Evolutionary conservation across 2,888 invertebrate species (phyloP), one percentile per base, ranked within the genome.

Genomic region (Neoitamus cyanurus): DNA sequence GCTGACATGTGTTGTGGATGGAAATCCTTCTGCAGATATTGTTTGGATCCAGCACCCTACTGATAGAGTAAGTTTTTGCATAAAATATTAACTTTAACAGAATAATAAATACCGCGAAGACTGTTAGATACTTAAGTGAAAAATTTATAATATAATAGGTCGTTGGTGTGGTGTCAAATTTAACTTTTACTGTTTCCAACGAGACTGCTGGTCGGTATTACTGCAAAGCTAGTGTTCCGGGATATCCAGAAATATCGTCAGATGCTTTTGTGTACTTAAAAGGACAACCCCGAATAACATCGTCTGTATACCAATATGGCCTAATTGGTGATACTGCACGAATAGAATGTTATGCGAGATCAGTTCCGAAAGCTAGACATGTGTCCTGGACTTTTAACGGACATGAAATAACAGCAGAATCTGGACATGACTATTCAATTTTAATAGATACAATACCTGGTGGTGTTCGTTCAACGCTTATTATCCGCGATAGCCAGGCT

Each of bases 361-460:
- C 98, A 7, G 96, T 98, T 82, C 98, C 98, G 0, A 94, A 95
- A 87, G 97, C 98, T 0, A 95, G 96, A 85, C 94, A 95, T 87
- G 96, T 98, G 83, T 92, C 95, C 13, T 98, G 98, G 98, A 95
- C 95, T 2, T 96, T 96, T 89, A 95, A 96, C 88, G 97, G 97
- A 0, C 94, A 94, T 88, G 96, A 96, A 91, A 95, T 97, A 85
- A 96, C 96, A 91, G 89, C 92, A 0, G 92, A 94, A 85, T 93
- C 94, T 86, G 94, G 95, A 88, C 93, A 94, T 92, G 95, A 95
- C 88, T 96, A 94, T 88, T 94, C 95, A 0, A 95, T 96, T 86
- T 90, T 95, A 72, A 96, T 96, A 89, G 96, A 96, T 88, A 92
- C 94, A 0, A 93, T 95, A 84, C 93, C 94, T 0, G 96, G 96